phyloP scores from a whole-genome alignment of 2,888 invertebrate genomes.

The Hypsopygia costalis region DNA sequence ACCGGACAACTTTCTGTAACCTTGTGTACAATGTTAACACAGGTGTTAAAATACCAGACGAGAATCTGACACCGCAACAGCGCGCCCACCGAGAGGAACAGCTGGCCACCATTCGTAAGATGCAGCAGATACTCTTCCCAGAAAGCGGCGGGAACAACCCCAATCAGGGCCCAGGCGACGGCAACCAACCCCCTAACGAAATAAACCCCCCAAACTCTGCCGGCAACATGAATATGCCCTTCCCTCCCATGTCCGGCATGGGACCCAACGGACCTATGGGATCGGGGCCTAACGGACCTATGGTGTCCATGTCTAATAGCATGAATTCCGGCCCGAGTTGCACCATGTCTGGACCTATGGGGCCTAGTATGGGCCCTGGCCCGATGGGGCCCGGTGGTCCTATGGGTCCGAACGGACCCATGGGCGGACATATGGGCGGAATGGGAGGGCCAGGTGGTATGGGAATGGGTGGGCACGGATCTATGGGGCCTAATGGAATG shows the following conservation, averaged over 20 bases:
- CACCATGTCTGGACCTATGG: constrained; percentile 69
- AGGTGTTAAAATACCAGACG: constrained; percentile 95
- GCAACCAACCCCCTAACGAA: constrained; percentile 52
- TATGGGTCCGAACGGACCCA: constrained; percentile 42
- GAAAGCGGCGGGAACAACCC: constrained; percentile 80
- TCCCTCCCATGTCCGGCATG: constrained; percentile 63
- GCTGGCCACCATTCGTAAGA: constrained; percentile 93
- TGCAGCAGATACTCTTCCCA: constrained; percentile 95
- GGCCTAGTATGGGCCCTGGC: constrained; percentile 40
- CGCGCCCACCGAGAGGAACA: constrained; percentile 96
- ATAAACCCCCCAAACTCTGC: constrained; percentile 64
- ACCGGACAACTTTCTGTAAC: not conserved
- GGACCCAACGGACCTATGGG: constrained; percentile 67
- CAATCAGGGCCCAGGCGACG: constrained; percentile 49
- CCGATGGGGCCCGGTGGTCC: constrained; percentile 33
- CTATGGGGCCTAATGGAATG: constrained; percentile 64
- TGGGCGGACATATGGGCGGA: constrained; percentile 45
- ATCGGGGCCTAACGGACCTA: constrained; percentile 65
- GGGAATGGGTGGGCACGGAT: constrained; percentile 40
- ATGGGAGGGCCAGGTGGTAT: constrained; percentile 39
- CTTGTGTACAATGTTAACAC: constrained; percentile 17
- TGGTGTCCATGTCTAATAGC: constrained; percentile 69
- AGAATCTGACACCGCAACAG: constrained; percentile 97
- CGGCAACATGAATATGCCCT: constrained; percentile 64
- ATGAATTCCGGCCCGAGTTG: constrained; percentile 72